These are phyloP conservation scores for Cabera pusaria DNA, from an alignment of 2,888 invertebrate species.

Conservation along the genomic window DNA sequence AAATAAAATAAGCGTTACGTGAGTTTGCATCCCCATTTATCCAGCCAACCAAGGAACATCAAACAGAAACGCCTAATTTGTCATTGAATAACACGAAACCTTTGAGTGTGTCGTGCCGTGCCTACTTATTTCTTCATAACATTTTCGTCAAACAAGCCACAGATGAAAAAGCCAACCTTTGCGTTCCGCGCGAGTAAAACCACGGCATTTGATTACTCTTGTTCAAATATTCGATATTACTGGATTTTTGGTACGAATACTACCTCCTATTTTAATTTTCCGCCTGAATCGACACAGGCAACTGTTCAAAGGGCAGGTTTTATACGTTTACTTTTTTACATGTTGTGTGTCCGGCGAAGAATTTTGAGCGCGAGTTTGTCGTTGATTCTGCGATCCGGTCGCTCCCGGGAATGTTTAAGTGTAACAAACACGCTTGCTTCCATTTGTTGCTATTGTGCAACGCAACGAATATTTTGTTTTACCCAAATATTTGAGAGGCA, in stretches of 20 bases:
- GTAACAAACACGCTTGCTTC: too few species aligned
- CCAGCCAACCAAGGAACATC: conserved; percentile 13
- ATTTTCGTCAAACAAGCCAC: conserved; percentile 22
- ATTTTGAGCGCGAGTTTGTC: conserved; percentile 7
- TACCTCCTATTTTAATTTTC: conserved; percentile 28
- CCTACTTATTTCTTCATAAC: conserved; percentile 20
- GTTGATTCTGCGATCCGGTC: background rate
- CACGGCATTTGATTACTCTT: conserved; percentile 25
- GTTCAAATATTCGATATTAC: conserved; percentile 28
- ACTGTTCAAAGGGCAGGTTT: conserved; percentile 29
- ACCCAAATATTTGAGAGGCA: too few species aligned
- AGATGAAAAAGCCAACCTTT: conserved; percentile 14
- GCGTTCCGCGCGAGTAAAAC: conserved; percentile 18
- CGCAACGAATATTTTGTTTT: too few species aligned
- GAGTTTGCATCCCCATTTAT: conserved; percentile 4
- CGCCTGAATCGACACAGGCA: conserved; percentile 15
- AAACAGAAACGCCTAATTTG: conserved; percentile 21
- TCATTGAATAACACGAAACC: conserved; percentile 9
- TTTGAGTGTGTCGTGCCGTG: conserved; percentile 9
- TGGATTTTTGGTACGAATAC: conserved; percentile 23
- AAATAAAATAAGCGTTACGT: background rate
- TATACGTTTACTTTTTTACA: conserved; percentile 25
- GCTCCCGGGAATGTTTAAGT: background rate
- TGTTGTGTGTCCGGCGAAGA: conserved; percentile 15
- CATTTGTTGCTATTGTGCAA: too few species aligned